These are phyloP conservation scores for Platichthys stellatus DNA, from an alignment of 2,113 vertebrate genomes.

Conservation along the genomic window DNA sequence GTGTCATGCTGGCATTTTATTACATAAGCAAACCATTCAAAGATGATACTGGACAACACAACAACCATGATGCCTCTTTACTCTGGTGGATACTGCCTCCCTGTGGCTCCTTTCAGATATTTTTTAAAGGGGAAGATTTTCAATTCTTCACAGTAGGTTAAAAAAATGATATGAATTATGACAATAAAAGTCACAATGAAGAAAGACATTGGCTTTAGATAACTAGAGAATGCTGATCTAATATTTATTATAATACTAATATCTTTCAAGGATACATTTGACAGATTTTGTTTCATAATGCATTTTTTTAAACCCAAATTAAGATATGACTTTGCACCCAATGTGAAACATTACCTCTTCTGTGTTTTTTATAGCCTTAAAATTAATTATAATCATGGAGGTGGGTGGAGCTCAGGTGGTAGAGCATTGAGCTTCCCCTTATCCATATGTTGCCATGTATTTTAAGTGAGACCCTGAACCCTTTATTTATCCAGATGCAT, in stretches of 20 bases:
- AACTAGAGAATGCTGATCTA: no score
- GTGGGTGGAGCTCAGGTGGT: not conserved
- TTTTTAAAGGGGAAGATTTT: not conserved
- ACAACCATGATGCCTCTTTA: not conserved
- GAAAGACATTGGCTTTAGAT: no score
- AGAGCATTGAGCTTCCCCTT: not conserved
- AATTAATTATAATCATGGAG: not conserved
- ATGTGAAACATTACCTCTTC: no score
- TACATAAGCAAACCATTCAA: slow-evolving; percentile 16
- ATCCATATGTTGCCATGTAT: no score
- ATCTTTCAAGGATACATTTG: not conserved
- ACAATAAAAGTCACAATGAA: no score
- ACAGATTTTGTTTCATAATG: not conserved
- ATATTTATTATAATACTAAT: no score
- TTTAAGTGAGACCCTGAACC: no score
- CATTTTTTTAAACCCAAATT: not conserved
- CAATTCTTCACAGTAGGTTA: not conserved
- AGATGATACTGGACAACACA: not conserved
- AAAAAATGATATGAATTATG: no score
- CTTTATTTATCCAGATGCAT: no score
- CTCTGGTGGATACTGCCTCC: slow-evolving; percentile 44
- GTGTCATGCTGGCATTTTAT: not conserved
- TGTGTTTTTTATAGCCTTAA: not conserved
- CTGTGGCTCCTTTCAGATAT: slow-evolving; percentile 24
- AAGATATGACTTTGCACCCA: not conserved